These are phyloP conservation scores for Bufo bufo DNA, from an alignment of 2,113 vertebrate species.

Conservation along the genomic window DNA sequence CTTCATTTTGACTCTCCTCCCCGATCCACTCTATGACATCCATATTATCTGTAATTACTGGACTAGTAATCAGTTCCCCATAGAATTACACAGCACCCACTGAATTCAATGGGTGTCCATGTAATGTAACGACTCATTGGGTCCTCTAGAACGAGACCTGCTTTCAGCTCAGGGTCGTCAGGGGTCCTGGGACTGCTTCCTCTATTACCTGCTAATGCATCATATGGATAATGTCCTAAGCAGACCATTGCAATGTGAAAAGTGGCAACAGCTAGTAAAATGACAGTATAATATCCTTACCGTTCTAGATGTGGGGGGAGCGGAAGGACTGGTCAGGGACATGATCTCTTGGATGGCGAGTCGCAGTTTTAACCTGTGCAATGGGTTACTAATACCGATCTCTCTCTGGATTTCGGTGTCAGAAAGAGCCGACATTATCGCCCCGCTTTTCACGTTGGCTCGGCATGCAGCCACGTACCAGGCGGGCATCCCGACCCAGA, in stretches of 20 bases:
- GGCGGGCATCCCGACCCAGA: constrained; percentile 99
- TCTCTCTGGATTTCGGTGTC: constrained; percentile 98
- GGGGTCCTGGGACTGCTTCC: too few relatives aligned
- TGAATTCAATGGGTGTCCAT: too few relatives aligned
- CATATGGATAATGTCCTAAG: neutral
- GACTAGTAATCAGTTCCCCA: neutral
- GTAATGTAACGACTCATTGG: too few relatives aligned
- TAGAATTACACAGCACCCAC: too few relatives aligned
- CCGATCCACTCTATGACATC: too few relatives aligned
- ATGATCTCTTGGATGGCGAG: constrained; percentile 98
- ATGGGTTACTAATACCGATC: constrained; percentile 95
- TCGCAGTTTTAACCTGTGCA: constrained; percentile 92
- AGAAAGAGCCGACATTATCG: constrained; percentile 96
- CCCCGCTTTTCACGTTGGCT: constrained; percentile 96
- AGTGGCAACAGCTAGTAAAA: neutral
- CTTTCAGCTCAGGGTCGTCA: too few relatives aligned
- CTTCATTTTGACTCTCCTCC: too few relatives aligned
- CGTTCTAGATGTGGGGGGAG: constrained; percentile 94
- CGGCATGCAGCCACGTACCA: constrained; percentile 98
- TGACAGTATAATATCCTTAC: constrained; percentile 68
- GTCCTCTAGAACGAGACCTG: too few relatives aligned
- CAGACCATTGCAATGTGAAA: neutral
- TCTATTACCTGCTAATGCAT: neutral
- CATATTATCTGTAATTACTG: too few relatives aligned
- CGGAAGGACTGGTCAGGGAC: constrained; percentile 95